phyloP scores from a whole-genome alignment of 2,888 invertebrate genomes.

The Harpalus rufipes region DNA sequence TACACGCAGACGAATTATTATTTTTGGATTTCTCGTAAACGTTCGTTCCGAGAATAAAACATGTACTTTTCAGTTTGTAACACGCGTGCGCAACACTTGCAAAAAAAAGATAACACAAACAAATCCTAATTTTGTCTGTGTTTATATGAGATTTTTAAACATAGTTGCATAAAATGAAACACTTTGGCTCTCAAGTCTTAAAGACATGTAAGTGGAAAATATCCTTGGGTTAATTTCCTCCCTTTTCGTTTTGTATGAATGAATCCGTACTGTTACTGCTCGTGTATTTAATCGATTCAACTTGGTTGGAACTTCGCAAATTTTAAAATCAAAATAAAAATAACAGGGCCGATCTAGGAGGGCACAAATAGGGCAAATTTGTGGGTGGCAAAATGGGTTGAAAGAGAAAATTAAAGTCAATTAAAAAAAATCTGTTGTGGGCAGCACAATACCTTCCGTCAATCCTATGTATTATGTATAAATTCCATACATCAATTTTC shows the following conservation, averaged over 20 bases:
- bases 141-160: conserved; percentile 54
- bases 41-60: conserved; percentile 64
- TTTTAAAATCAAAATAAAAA: conserved; percentile 49
- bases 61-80: conserved; percentile 38
- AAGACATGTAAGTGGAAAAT: conserved; percentile 8
- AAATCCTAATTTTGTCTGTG: conserved; percentile 63
- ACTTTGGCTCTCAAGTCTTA: conserved; percentile 6
- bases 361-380: too few species aligned
- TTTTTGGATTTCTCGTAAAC: conserved; percentile 66
- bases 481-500: too few species aligned
- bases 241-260: conserved; percentile 41
- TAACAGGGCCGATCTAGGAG: too few species aligned
- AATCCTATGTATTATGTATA: too few species aligned
- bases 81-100: conserved; percentile 52
- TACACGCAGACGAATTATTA: conserved; percentile 66
- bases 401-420: too few species aligned
- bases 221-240: conserved; percentile 32
- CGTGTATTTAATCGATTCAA: conserved; percentile 38
- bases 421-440: too few species aligned
- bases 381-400: too few species aligned
- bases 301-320: conserved; percentile 45
- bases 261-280: conserved; percentile 10
- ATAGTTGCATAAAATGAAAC: conserved; percentile 54
- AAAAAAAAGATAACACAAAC: conserved; percentile 62
- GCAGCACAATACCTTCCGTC: too few species aligned